A percentile compares a stretch with the other conserved stretches of the same genome.
Conservation (phyloP, 2,113 vertebrate species). For the Saccopteryx leptura region DNA sequence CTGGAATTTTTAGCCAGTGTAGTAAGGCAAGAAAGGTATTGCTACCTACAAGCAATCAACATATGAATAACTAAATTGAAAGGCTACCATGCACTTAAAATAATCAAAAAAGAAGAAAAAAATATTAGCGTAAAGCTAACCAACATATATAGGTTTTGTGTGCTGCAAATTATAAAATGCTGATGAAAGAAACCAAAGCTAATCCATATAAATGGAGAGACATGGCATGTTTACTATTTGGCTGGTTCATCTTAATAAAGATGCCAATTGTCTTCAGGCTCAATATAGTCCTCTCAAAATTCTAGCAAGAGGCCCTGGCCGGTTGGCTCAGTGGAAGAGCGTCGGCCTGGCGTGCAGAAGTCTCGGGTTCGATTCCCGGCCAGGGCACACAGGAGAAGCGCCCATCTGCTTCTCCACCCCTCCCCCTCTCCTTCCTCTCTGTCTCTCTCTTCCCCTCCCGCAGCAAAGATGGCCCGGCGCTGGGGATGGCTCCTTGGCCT, state of each 20-base stretch:
- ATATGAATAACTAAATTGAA: background rate
- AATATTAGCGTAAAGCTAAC: background rate
- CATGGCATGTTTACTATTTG: background rate
- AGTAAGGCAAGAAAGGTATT: background rate
- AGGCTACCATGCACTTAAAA: background rate
- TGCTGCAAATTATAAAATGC: background rate
- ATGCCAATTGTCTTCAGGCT: background rate
- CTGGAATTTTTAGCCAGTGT: background rate
- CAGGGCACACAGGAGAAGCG: too few species aligned
- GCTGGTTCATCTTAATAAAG: background rate
- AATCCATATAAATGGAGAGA: background rate
- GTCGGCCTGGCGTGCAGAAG: too few species aligned
- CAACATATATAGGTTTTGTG: background rate
- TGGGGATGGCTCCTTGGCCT: too few species aligned
- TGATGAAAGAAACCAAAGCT: background rate
- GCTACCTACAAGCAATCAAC: background rate
- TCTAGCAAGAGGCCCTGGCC: background rate
- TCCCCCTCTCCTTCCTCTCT: too few species aligned
- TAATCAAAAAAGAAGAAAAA: background rate
- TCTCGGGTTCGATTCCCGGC: too few species aligned
- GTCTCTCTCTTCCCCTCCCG: too few species aligned
- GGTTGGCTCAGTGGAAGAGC: too few species aligned
- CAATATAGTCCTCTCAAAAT: background rate
- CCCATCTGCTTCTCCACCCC: too few species aligned
- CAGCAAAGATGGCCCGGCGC: too few species aligned